Evolutionary conservation across 2,888 invertebrate species (phyloP).

Genomic region (Meiosimyza platycephala): DNA sequence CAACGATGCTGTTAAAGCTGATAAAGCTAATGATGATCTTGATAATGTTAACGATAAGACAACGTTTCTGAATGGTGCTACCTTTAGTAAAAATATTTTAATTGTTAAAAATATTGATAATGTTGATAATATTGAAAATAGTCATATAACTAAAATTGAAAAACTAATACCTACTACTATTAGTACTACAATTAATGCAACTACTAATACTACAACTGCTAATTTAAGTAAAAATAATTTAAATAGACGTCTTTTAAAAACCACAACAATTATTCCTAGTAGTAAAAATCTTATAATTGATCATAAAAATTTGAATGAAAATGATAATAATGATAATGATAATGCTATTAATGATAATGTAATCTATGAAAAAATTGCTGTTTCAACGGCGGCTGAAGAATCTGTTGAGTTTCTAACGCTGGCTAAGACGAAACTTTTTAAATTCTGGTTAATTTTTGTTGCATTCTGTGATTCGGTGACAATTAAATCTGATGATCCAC

Average conservation of each 20-base stretch:
- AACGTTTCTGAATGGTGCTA: constrained; percentile 56
- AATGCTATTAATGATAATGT: not conserved
- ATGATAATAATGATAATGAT: not conserved
- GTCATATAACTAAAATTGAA: constrained; percentile 14
- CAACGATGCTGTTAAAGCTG: constrained; percentile 26
- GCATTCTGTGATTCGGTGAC: constrained; percentile 50
- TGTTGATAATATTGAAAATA: constrained; percentile 30
- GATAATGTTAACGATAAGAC: constrained; percentile 42
- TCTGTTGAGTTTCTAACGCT: not conserved
- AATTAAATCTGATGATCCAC: constrained; percentile 48
- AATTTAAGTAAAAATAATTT: constrained; percentile 38
- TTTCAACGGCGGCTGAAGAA: not conserved
- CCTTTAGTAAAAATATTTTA: constrained; percentile 48
- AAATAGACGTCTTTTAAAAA: constrained; percentile 35
- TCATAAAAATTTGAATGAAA: not conserved
- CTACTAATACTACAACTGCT: constrained; percentile 26
- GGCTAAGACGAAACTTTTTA: constrained; percentile 34
- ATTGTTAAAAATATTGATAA: constrained; percentile 42
- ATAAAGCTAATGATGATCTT: constrained; percentile 29
- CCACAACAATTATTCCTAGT: not conserved
- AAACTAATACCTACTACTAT: not conserved
- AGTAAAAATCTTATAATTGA: not conserved
- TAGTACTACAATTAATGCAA: constrained; percentile 1
- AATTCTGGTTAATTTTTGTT: constrained; percentile 48
- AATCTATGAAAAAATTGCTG: not conserved